These are phyloP conservation scores for Capitulum mitella DNA, from an alignment of 2,888 invertebrate genomes.

Conservation along the genomic window DNA sequence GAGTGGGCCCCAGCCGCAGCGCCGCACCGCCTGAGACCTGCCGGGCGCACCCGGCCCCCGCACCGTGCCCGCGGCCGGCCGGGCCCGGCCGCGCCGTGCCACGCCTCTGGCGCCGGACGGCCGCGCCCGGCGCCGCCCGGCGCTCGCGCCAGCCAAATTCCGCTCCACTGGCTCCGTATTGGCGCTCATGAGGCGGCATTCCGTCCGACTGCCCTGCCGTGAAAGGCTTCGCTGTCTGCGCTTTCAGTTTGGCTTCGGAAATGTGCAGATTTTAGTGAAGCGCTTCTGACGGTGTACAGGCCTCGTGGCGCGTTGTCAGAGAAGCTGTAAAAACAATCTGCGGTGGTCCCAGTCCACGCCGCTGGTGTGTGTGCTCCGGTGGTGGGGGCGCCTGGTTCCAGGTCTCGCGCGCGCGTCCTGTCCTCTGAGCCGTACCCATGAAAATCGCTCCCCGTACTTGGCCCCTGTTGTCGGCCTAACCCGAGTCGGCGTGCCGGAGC, in stretches of 20 bases:
- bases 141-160: not conserved
- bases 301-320: too few species aligned
- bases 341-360: too few species aligned
- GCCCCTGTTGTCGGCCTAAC: not conserved
- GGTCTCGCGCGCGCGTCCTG: not conserved
- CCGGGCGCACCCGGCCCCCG: not conserved
- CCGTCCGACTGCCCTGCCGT: too few species aligned
- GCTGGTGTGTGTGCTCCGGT: too few species aligned
- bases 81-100: conserved; percentile 13
- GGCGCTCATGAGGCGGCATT: too few species aligned
- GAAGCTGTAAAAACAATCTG: too few species aligned
- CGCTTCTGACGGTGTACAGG: too few species aligned
- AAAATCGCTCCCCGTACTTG: conserved; percentile 4
- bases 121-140: not conserved
- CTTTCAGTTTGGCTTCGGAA: too few species aligned
- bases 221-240: too few species aligned
- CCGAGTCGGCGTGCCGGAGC: not conserved
- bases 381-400: too few species aligned
- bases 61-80: not conserved
- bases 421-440: not conserved
- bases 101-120: not conserved
- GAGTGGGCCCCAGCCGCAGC: conserved; percentile 9
- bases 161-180: too few species aligned
- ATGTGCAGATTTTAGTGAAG: too few species aligned
- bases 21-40: not conserved